phyloP scores from a whole-genome alignment of 2,113 vertebrate genomes.

The Leucopternis melanops region DNA sequence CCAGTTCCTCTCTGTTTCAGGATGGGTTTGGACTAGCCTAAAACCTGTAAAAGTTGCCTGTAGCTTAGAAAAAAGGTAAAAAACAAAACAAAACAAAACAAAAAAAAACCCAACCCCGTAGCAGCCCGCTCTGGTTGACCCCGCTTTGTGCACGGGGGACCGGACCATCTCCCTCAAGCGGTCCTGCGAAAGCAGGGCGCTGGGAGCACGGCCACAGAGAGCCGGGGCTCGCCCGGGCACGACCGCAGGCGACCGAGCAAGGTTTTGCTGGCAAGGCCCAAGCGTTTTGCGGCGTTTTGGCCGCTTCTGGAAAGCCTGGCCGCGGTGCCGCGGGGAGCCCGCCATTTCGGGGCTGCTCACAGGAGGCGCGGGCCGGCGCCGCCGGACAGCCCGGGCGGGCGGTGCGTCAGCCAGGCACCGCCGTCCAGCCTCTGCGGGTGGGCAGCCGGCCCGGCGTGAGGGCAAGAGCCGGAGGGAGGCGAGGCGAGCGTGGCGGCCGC shows the following conservation, averaged over 20 bases:
- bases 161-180: background rate
- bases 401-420: background rate
- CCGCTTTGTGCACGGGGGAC: background rate
- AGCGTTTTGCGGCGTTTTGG: background rate
- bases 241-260: background rate
- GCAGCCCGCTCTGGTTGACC: background rate
- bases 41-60: background rate
- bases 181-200: background rate
- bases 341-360: background rate
- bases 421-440: background rate
- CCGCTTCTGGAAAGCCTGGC: background rate
- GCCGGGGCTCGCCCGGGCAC: background rate
- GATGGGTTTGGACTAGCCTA: background rate
- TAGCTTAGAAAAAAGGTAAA: background rate
- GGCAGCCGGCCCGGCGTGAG: background rate
- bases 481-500: background rate
- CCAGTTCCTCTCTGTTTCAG: background rate
- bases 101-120: no score
- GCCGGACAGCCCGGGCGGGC: background rate
- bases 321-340: background rate
- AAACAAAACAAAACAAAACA: no score
- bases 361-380: background rate
- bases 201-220: accelerated
- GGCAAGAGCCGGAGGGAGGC: background rate
- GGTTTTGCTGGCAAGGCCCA: background rate